Evolutionary conservation across 2,888 invertebrate genomes (phyloP).

Genomic region (Drosophila cognata): DNA sequence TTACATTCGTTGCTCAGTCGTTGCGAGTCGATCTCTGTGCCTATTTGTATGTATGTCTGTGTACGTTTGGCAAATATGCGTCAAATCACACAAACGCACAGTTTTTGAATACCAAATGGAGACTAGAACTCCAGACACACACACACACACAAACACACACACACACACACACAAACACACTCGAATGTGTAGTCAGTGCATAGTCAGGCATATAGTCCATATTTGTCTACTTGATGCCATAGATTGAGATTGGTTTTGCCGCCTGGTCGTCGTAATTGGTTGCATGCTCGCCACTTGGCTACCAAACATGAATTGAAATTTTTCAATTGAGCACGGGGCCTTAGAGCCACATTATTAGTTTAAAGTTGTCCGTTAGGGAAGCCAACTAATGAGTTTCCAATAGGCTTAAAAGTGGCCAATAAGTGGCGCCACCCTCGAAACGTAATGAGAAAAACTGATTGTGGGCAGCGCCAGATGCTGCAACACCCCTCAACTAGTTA

Average conservation of each 20-base stretch:
- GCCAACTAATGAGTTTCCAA: conserved; percentile 73
- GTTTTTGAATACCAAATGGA: conserved; percentile 80
- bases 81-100: conserved; percentile 79
- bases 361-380: conserved; percentile 48
- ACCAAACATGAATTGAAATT: conserved; percentile 67
- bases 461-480: conserved; percentile 22
- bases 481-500: conserved; percentile 4
- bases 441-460: conserved; percentile 48
- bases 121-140: conserved; percentile 36
- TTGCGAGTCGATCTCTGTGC: conserved; percentile 24
- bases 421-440: conserved; percentile 29
- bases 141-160: conserved; percentile 24
- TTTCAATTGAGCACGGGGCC: conserved; percentile 57
- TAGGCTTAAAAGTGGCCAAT: conserved; percentile 61
- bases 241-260: conserved; percentile 74
- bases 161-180: not conserved
- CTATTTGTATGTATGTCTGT: conserved; percentile 30
- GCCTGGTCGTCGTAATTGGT: conserved; percentile 63
- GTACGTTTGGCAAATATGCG: conserved; percentile 74
- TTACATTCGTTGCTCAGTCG: conserved; percentile 51
- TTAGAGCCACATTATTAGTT: conserved; percentile 70
- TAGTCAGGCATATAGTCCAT: conserved; percentile 56
- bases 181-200: conserved; percentile 30
- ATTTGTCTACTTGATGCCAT: conserved; percentile 76
- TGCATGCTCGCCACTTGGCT: conserved; percentile 52